Evolutionary conservation across 2,113 vertebrate genomes (phyloP).

Genomic region (Rhegmatorhina hoffmannsi): DNA sequence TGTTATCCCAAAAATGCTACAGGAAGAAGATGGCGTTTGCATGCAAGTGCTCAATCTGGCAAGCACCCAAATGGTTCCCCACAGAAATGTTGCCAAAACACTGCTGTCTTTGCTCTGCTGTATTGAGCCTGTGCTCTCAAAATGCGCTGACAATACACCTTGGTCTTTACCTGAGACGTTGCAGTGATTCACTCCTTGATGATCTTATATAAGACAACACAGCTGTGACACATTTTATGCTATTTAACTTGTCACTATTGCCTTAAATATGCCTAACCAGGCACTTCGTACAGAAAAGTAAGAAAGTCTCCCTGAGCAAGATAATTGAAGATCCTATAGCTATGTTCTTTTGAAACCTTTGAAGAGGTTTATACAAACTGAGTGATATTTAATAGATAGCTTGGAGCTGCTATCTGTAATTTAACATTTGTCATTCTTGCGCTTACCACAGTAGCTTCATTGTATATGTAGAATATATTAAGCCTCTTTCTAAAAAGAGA

Average conservation of each 20-base stretch:
- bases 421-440: not conserved
- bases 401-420: not conserved
- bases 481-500: not conserved
- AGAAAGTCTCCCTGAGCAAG: not conserved
- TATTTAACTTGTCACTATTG: not conserved
- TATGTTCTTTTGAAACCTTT: not conserved
- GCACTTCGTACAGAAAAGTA: not conserved
- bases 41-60: not conserved
- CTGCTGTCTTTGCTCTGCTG: not conserved
- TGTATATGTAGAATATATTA: not conserved
- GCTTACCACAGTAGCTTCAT: not conserved
- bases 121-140: not conserved
- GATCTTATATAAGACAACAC: not conserved
- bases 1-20: not conserved
- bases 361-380: not conserved
- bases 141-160: not conserved
- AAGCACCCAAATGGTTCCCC: not conserved
- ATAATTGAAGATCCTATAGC: not conserved
- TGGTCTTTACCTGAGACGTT: not conserved
- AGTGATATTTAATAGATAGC: not conserved
- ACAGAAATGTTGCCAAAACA: not conserved
- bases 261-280: not conserved
- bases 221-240: not conserved
- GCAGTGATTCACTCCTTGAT: not conserved
- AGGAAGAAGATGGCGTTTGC: not conserved